Percentiles rank a stretch among this genome's conserved stretches.
Evolutionary conservation across 2,113 vertebrate genomes (phyloP).

Genomic region (Saccopteryx leptura): DNA sequence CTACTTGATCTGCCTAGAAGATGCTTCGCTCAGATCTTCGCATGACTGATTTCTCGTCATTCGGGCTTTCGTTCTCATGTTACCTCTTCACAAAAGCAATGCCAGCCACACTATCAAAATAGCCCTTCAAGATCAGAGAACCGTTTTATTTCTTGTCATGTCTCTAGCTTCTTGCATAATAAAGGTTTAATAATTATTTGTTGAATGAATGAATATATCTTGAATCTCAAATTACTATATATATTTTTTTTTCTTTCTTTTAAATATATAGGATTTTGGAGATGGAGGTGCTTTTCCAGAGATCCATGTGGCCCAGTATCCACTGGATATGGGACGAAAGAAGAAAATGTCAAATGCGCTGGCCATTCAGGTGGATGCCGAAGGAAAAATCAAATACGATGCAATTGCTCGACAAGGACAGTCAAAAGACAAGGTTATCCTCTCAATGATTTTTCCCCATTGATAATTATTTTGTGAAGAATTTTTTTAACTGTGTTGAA

Average conservation of each 20-base stretch:
- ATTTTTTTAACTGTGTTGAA: slow-evolving; percentile 19
- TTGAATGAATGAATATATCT: not conserved
- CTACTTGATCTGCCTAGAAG: slow-evolving; percentile 16
- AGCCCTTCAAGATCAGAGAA: not conserved
- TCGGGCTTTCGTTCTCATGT: not conserved
- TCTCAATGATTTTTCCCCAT: not conserved
- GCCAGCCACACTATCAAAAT: not conserved
- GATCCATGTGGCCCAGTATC: slow-evolving; percentile 98
- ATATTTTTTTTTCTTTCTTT: slow-evolving; percentile 11
- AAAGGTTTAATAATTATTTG: slow-evolving; percentile 17
- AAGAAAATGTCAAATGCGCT: slow-evolving; percentile 97
- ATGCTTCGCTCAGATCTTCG: not conserved
- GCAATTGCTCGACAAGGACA: slow-evolving; percentile 98
- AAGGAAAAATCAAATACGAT: slow-evolving; percentile 99
- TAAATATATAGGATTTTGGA: slow-evolving; percentile 94
- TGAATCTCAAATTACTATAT: slow-evolving; percentile 35
- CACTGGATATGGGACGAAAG: slow-evolving; percentile 98
- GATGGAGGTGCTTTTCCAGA: slow-evolving; percentile 99
- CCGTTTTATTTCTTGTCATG: not conserved
- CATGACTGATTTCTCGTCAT: slow-evolving; percentile 1
- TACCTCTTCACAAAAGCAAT: not conserved
- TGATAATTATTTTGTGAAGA: slow-evolving; percentile 29
- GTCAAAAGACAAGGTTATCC: slow-evolving; percentile 96
- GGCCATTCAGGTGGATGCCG: slow-evolving; percentile 97
- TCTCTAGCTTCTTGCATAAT: not conserved